Evolutionary conservation across 2,888 invertebrate genomes (phyloP), one percentile per base, ranked within the genome.

Genomic region (Oligia fasciuncula): DNA sequence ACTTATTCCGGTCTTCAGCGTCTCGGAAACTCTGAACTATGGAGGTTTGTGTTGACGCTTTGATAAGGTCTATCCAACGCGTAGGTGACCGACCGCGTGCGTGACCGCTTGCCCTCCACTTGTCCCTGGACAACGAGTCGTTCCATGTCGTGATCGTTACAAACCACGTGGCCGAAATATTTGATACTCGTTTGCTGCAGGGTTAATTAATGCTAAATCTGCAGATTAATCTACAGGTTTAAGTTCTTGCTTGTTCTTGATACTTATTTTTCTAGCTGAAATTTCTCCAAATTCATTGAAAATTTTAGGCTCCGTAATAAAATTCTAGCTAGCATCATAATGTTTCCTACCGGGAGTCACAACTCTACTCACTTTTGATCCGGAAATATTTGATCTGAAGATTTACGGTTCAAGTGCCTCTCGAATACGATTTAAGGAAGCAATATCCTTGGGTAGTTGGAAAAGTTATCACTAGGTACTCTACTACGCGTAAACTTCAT

Each of bases 351-450:
- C 23, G 68, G 65, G 78, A n/a, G 57, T 23, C 13, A 78, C 69
- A 79, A 83, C 68, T 69, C 49, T 51, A 68, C 49, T 29, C 72
- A 76, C 46, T 73, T 71, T 71, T 62, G 73, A 74, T 77, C 67
- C 60, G 73, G 70, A 70, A 85, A 66, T 70, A 78, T 78, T 76
- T 78, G 66, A 73, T 82, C 46, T 65, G 13, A 73, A 75, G 79
- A 82, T 85, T 82, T 74, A 84, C 74, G 65, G 43, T 71, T 46
- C 49, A 77, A 75, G 40, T 80, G 54, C 40, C 68, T 65, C 62
- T 70, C 8, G 76, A 84, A 85, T 85, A 80, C 40, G 69, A 23
- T 66, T 66, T 84, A 63, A 71, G 74, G 73, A 80, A 84, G 46
- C 35, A 57, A 63, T 80, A 78, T 72, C 2, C 8, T 1, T 43